Evolutionary conservation across 1,140 invertebrate genomes (phyloP).

Genomic region (Drosophila persimilis): DNA sequence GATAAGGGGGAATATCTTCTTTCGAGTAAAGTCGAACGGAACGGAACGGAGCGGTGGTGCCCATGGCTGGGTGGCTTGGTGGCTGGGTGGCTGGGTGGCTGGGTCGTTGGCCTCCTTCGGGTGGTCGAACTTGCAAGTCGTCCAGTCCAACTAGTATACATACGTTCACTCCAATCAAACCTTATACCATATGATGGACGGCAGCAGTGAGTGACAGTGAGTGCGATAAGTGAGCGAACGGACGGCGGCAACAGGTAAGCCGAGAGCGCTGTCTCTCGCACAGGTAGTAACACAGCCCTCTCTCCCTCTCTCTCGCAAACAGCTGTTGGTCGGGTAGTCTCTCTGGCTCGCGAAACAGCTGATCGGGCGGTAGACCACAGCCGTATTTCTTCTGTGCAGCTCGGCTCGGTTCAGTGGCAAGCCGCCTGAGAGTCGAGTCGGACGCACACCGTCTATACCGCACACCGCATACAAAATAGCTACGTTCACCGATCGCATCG

Average conservation of each 20-base stretch:
- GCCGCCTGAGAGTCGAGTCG: constrained; percentile 39
- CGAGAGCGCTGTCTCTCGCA: background rate
- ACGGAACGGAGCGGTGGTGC: too few species aligned
- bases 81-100: too few species aligned
- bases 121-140: constrained; percentile 59
- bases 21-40: too few species aligned
- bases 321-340: constrained; percentile 3
- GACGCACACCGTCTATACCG: constrained; percentile 21
- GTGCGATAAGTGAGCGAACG: constrained; percentile 28
- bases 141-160: constrained; percentile 7
- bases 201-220: constrained; percentile 36
- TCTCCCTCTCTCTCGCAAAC: constrained; percentile 1
- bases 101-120: constrained; percentile 55
- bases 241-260: constrained; percentile 20
- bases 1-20: too few species aligned
- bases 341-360: constrained; percentile 46
- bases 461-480: too few species aligned
- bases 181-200: constrained; percentile 35
- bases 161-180: constrained; percentile 18
- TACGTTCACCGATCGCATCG: background rate
- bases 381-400: constrained; percentile 12
- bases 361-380: constrained; percentile 36
- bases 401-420: constrained; percentile 50
- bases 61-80: constrained; percentile 3
- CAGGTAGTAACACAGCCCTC: background rate